Conservation (phyloP, 2,888 invertebrate species). For the Ctena decussata region DNA sequence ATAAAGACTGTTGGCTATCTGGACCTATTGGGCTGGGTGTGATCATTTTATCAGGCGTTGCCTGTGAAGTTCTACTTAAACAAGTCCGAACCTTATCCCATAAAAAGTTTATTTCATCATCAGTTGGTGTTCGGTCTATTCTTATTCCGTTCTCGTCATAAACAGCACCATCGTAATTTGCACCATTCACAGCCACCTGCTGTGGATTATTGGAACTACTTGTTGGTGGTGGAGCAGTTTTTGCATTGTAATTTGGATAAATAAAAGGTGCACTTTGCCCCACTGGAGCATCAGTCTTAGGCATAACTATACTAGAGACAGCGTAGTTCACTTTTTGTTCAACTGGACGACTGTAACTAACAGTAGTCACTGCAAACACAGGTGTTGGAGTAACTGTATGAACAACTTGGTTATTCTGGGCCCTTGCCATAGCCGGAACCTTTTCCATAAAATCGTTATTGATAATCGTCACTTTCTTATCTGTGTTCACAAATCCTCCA, state of each 20-base stretch:
- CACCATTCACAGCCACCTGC: slow-evolving; percentile 42
- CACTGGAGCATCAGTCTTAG: slow-evolving; percentile 48
- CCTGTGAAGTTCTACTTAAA: slow-evolving; percentile 67
- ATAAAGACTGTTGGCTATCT: slow-evolving; percentile 32
- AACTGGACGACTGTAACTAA: slow-evolving; percentile 48
- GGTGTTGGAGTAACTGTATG: slow-evolving; percentile 43
- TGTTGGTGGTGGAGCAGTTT: slow-evolving; percentile 38
- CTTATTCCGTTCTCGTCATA: slow-evolving; percentile 80
- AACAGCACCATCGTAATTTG: slow-evolving; percentile 63
- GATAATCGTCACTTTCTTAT: slow-evolving; percentile 72
- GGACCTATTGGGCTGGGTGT: slow-evolving; percentile 12
- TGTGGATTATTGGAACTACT: slow-evolving; percentile 48
- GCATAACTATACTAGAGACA: slow-evolving; percentile 60
- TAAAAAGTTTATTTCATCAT: slow-evolving; percentile 85
- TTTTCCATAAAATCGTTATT: slow-evolving; percentile 79
- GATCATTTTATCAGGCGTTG: slow-evolving; percentile 47
- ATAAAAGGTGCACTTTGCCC: slow-evolving; percentile 42
- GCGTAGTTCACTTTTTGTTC: slow-evolving; percentile 69
- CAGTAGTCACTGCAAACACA: slow-evolving; percentile 44
- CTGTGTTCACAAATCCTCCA: not conserved
- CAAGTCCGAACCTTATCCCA: slow-evolving; percentile 86
- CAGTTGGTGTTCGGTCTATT: slow-evolving; percentile 86
- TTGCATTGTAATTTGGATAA: slow-evolving; percentile 44
- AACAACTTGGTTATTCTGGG: slow-evolving; percentile 24
- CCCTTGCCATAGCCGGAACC: slow-evolving; percentile 62